These are phyloP conservation scores for Enteromius fasciolatus DNA, from an alignment of 2,797 vertebrate species.

Conservation along the genomic window DNA sequence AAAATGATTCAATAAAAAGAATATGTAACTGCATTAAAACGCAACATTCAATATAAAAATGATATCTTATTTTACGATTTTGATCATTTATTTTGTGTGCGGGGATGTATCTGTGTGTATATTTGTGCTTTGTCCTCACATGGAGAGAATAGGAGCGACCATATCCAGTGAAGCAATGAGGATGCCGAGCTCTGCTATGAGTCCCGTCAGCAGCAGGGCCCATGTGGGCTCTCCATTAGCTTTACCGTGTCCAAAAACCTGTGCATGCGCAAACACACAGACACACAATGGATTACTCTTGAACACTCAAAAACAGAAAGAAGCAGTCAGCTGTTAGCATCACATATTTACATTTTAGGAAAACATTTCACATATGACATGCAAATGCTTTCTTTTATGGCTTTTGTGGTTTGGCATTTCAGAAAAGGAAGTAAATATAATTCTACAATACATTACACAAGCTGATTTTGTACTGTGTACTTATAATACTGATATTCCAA, in stretches of 20 bases:
- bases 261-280: constrained; percentile 12
- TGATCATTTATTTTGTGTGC: neutral
- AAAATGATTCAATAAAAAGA: neutral
- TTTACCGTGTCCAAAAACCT: constrained; percentile 97
- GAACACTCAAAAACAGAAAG: neutral
- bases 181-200: constrained; percentile 96
- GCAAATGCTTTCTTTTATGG: constrained; percentile 52
- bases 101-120: neutral
- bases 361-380: constrained; percentile 39
- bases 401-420: constrained; percentile 12
- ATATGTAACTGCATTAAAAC: neutral
- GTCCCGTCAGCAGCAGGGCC: constrained; percentile 92
- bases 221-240: constrained; percentile 94
- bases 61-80: neutral
- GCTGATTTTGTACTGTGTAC: neutral
- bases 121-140: constrained; percentile 78
- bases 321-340: neutral
- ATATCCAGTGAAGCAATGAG: constrained; percentile 97
- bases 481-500: neutral
- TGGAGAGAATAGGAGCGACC: constrained; percentile 99
- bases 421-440: constrained; percentile 9
- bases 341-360: constrained; percentile 33
- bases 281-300: neutral
- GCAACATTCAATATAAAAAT: neutral
- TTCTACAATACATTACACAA: neutral